Evolutionary conservation across 2,113 vertebrate genomes (phyloP).

Genomic region (Nothocercus julius): DNA sequence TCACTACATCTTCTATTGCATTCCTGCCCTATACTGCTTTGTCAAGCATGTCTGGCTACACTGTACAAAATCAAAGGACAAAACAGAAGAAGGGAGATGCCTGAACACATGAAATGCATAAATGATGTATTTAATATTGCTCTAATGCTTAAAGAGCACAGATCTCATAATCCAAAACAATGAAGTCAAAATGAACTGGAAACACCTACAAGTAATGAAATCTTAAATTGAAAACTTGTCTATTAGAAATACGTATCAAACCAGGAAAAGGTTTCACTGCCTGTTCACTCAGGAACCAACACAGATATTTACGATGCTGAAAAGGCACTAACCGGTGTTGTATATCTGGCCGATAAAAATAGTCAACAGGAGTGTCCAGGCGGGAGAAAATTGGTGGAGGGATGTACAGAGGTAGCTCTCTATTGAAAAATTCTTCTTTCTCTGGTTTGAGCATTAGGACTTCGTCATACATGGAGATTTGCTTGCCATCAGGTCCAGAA

Average conservation of each 20-base stretch:
- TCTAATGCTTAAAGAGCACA: neutral
- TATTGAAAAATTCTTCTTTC: constrained; percentile 90
- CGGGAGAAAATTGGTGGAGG: constrained; percentile 96
- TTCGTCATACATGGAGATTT: constrained; percentile 88
- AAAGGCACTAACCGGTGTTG: constrained; percentile 79
- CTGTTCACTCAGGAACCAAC: neutral
- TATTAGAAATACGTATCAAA: neutral
- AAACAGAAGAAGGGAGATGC: neutral
- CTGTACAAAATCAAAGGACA: neutral
- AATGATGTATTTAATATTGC: neutral
- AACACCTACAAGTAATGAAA: neutral
- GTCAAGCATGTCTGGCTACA: no score
- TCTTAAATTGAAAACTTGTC: neutral
- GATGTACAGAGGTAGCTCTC: constrained; percentile 86
- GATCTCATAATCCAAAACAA: neutral
- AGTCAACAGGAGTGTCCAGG: constrained; percentile 89
- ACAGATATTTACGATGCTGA: neutral
- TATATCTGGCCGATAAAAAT: constrained; percentile 89
- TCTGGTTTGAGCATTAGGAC: constrained; percentile 88
- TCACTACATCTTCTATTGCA: neutral
- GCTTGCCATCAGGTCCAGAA: constrained; percentile 73
- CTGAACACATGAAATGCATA: neutral
- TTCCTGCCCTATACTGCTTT: neutral
- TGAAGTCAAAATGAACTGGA: neutral
- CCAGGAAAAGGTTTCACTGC: neutral